phyloP scores from a whole-genome alignment of 1,140 invertebrate genomes.

The Proctacanthus coquilletti region DNA sequence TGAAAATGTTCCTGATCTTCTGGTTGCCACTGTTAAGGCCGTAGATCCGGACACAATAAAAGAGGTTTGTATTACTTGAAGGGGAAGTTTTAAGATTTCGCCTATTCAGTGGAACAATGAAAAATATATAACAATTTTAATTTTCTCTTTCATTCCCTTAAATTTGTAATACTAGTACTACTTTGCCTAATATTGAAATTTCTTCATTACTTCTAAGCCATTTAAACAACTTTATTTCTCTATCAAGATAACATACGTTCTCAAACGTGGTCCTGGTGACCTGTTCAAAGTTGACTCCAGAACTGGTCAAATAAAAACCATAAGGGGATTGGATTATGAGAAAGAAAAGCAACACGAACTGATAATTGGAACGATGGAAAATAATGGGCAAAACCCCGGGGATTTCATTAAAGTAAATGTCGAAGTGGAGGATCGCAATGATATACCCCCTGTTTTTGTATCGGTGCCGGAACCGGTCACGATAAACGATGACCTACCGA shows the following conservation, averaged over 20 bases:
- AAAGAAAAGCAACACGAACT: slow-evolving; percentile 53
- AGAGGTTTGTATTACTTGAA: slow-evolving; percentile 20
- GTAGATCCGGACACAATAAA: slow-evolving; percentile 61
- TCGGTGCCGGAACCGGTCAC: slow-evolving; percentile 63
- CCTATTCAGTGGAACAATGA: too few species aligned
- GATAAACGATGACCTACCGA: slow-evolving; percentile 63
- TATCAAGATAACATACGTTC: slow-evolving; percentile 56
- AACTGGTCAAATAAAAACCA: slow-evolving; percentile 59
- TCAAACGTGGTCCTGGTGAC: slow-evolving; percentile 61
- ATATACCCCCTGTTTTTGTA: slow-evolving; percentile 72
- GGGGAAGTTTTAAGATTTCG: background rate
- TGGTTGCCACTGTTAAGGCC: slow-evolving; percentile 55
- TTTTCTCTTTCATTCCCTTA: too few species aligned
- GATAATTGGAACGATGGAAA: slow-evolving; percentile 66
- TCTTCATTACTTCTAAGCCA: too few species aligned
- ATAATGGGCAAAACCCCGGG: slow-evolving; percentile 47
- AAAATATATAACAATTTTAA: too few species aligned
- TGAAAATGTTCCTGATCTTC: slow-evolving; percentile 63
- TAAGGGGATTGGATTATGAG: slow-evolving; percentile 64
- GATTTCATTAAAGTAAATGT: slow-evolving; percentile 60
- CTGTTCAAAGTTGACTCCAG: slow-evolving; percentile 68
- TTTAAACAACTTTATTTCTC: background rate
- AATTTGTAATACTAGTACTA: too few species aligned
- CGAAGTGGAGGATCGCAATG: slow-evolving; percentile 67
- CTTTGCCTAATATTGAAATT: too few species aligned